Conservation (phyloP, 23 tunicate species). For the Corella eumyota region DNA sequence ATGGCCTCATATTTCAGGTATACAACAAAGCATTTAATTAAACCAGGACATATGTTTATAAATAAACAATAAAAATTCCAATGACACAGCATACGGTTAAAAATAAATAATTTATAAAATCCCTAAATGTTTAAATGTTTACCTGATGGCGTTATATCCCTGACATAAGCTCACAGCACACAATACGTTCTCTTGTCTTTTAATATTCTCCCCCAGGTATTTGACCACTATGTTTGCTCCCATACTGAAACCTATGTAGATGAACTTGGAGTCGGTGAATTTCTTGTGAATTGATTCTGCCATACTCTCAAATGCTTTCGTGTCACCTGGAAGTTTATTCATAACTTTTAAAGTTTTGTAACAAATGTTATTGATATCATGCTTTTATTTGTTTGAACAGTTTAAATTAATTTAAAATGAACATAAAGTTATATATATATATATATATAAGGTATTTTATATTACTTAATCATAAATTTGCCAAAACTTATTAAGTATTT, state of each 20-base stretch:
- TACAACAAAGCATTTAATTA: no score
- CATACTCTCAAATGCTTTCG: slow-evolving; percentile 69
- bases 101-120: background rate
- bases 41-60: no score
- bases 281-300: slow-evolving; percentile 13
- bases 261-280: slow-evolving; percentile 24
- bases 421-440: no score
- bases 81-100: background rate
- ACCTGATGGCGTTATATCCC: slow-evolving; percentile 84
- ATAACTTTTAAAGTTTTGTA: no score
- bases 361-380: no score
- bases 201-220: slow-evolving; percentile 49
- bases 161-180: slow-evolving; percentile 79
- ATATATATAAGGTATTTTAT: no score
- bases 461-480: no score
- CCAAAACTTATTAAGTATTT: no score
- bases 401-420: no score
- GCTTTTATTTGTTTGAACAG: no score
- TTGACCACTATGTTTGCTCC: slow-evolving; percentile 62
- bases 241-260: slow-evolving; percentile 73
- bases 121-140: background rate
- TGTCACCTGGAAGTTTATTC: slow-evolving; percentile 49
- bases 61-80: background rate
- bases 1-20: no score
- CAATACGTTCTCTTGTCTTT: slow-evolving; percentile 24